These are phyloP conservation scores for Sus cebifrons DNA, from an alignment of 2,797 vertebrate species.

Conservation along the genomic window DNA sequence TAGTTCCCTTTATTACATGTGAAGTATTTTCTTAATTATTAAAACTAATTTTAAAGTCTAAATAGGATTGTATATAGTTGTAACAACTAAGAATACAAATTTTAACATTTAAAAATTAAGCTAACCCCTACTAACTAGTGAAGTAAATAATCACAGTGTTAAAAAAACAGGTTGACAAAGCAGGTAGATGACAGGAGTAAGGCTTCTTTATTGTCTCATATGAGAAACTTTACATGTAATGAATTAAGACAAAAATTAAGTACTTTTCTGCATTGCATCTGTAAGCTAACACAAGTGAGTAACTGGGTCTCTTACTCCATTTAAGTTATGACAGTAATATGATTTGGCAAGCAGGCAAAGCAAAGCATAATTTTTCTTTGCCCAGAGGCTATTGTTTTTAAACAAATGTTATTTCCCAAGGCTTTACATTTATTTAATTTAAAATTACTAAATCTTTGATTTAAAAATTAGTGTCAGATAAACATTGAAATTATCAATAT, in stretches of 20 bases:
- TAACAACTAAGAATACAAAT: not conserved
- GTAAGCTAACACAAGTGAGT: not conserved
- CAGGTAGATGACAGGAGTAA: not conserved
- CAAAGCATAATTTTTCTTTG: conserved; percentile 61
- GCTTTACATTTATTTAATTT: conserved; percentile 53
- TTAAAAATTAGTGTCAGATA: conserved; percentile 32
- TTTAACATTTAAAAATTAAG: conserved; percentile 19
- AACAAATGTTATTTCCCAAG: conserved; percentile 57
- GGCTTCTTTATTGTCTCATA: not conserved
- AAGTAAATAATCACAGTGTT: not conserved
- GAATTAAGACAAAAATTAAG: not conserved
- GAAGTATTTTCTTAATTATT: not conserved
- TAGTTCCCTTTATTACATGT: not conserved
- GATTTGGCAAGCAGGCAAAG: conserved; percentile 39
- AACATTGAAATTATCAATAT: conserved; percentile 36
- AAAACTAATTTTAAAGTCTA: not conserved
- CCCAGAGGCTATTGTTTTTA: conserved; percentile 57
- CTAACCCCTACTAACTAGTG: not conserved
- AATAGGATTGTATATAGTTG: not conserved
- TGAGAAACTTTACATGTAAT: conserved; percentile 14
- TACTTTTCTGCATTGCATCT: conserved; percentile 29
- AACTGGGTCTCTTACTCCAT: conserved; percentile 16
- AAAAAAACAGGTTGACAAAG: not conserved
- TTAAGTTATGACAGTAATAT: conserved; percentile 65
- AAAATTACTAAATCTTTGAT: conserved; percentile 56